Base-by-base conservation (phyloP, 1,140 invertebrate genomes). In the Lerema accius region DNA sequence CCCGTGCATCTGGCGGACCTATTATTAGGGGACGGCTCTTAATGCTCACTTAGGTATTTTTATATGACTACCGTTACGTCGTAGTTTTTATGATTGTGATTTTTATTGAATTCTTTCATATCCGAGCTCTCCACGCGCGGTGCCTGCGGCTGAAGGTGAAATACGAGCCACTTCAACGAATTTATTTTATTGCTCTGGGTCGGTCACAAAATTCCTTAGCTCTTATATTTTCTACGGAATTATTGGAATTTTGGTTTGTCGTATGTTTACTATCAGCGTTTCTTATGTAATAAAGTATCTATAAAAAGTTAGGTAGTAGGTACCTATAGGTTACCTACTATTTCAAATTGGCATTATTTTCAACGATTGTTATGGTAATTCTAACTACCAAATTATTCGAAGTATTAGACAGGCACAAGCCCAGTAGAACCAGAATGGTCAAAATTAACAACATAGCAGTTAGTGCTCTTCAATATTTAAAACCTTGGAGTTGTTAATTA, bases 61-160 rank as follows among this genome's bases (percentile, higher is more conserved):
- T 90, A 90, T 90, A 83, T 84, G 84, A 82, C 67, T 73, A 71
- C 73, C 79, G 78, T 73, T 67, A 73, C 80, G 78, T 75, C 76
- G 82, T 82, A 87, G 78, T 83, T 90, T 87, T 90, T 89, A 89
- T 83, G 85, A 88, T 83, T 84, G 79, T 86, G 84, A 88, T 86
- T 88, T 90, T 89, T 89, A 90, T 90, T 86, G 85, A 86, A 86
- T 82, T 84, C 76, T 69, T 59, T 59, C 55, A 48, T 59, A 48
- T 46, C 66, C 69, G 69, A 75, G 68, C 64, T 71, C 60, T 53
- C 66, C 73, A 68, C 58, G 58, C 59, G 69, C 73, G 63, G 64
- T 75, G 78, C 67, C 74, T 84, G 82, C 72, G 67, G 71, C 58
- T 76, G 84, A 84, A 86, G 78, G 76, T 85, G 78, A 88, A 85